Evolutionary conservation across 2,113 vertebrate species (phyloP).

Genomic region (Oreochromis tanganicae): DNA sequence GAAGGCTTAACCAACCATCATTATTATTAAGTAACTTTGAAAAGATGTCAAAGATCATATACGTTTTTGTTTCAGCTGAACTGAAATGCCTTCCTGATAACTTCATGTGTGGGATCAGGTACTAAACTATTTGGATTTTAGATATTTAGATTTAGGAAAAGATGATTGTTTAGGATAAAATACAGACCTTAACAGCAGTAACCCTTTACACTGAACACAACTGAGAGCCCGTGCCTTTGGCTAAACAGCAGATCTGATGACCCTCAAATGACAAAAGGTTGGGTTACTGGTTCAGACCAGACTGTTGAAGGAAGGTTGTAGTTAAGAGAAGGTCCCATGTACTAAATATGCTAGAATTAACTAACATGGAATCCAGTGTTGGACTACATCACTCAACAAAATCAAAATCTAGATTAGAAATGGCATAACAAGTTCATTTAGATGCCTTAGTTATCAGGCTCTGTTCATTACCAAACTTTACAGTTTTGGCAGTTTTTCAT

Average conservation of each 20-base stretch:
- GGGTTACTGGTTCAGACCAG: not conserved
- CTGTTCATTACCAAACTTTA: not conserved
- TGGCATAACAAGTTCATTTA: not conserved
- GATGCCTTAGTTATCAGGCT: not conserved
- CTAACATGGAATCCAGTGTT: not conserved
- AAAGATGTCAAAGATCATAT: not conserved
- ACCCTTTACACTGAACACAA: not conserved
- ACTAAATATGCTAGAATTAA: not conserved
- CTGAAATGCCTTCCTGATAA: not conserved
- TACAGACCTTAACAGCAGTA: not conserved
- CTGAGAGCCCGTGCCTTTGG: fast-evolving
- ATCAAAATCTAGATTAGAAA: not conserved
- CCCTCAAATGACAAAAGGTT: not conserved
- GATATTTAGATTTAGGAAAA: not conserved
- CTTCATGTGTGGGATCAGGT: not conserved
- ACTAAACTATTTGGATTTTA: not conserved
- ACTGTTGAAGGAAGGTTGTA: not conserved
- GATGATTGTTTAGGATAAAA: not conserved
- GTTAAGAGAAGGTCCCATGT: not conserved
- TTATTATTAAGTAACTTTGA: not conserved
- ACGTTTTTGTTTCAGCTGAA: not conserved
- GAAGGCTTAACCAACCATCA: not conserved
- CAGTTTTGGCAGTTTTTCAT: not conserved
- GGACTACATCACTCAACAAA: not conserved
- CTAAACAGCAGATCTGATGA: not conserved